Evolutionary conservation across 53 echinoderm and acorn worm species (phyloP).

Genomic region (Holothuria leucospilota): DNA sequence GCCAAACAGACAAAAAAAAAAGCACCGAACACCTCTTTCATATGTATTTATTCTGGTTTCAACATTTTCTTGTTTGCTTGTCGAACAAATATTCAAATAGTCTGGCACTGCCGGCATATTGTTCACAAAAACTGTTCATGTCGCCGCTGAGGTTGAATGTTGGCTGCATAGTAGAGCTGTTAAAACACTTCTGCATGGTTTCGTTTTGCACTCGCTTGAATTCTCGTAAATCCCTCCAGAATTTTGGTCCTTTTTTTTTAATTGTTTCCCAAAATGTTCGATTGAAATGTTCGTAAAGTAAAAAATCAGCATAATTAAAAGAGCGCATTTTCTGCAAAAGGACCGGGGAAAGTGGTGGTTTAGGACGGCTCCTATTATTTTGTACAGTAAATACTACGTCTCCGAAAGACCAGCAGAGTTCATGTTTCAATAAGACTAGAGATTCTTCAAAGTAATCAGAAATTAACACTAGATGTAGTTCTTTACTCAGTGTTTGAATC

Average conservation of each 20-base stretch:
- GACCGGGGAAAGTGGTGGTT: not conserved
- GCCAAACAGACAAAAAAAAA: too few relatives aligned
- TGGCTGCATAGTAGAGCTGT: not conserved
- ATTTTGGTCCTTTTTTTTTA: not conserved
- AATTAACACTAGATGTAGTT: slow-evolving; percentile 14
- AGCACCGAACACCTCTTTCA: too few relatives aligned
- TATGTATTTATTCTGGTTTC: too few relatives aligned
- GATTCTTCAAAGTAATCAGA: slow-evolving; percentile 28
- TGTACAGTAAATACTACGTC: slow-evolving; percentile 7
- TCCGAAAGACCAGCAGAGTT: slow-evolving; percentile 12
- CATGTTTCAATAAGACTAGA: not conserved
- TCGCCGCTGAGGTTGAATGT: too few relatives aligned
- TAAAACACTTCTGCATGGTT: not conserved
- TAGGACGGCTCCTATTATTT: slow-evolving; percentile 1
- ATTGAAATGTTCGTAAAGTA: slow-evolving; percentile 33
- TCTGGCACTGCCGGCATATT: too few relatives aligned
- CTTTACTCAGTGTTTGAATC: not conserved
- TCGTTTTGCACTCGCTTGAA: not conserved
- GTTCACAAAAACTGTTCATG: too few relatives aligned
- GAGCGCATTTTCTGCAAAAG: not conserved
- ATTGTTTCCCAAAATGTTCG: slow-evolving; percentile 9
- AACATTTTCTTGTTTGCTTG: too few relatives aligned
- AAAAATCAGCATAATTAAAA: not conserved
- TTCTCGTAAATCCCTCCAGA: slow-evolving; percentile 16
- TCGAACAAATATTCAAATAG: too few relatives aligned